Evolutionary conservation across 2,888 invertebrate species (phyloP).

Genomic region (Campoletis raptor): DNA sequence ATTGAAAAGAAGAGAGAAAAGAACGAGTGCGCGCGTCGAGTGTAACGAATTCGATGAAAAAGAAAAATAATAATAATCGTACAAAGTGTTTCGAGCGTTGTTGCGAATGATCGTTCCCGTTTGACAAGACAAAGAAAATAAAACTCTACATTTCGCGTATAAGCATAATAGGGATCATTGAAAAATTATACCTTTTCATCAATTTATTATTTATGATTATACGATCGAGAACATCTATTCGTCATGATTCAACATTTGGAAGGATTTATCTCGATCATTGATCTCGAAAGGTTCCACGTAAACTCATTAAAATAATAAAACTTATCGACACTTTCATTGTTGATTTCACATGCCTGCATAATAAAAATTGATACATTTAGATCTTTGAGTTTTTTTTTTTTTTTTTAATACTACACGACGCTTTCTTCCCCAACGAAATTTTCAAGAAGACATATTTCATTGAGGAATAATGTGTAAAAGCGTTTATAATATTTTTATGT

Average conservation of each 20-base stretch:
- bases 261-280: conserved; percentile 13
- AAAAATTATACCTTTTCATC: not conserved
- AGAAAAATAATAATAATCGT: conserved; percentile 71
- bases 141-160: conserved; percentile 25
- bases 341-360: conserved; percentile 33
- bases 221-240: not conserved
- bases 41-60: conserved; percentile 77
- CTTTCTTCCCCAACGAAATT: not conserved
- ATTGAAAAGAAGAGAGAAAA: conserved; percentile 70
- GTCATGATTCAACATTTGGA: not conserved
- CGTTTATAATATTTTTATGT: conserved; percentile 24
- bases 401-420: not conserved
- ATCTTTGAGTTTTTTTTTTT: not conserved
- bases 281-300: conserved; percentile 10
- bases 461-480: conserved; percentile 73
- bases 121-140: conserved; percentile 40
- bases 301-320: conserved; percentile 18
- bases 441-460: not conserved
- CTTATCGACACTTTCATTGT: not conserved
- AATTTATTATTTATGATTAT: conserved; percentile 10
- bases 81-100: conserved; percentile 81
- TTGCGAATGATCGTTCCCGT: conserved; percentile 67
- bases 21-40: conserved; percentile 77
- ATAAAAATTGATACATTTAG: conserved; percentile 36
- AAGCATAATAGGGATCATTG: conserved; percentile 11